A percentile compares a stretch with the other conserved stretches of the same genome.
Evolutionary conservation across 2,888 invertebrate genomes (phyloP).

Genomic region (Abscondita cerata): DNA sequence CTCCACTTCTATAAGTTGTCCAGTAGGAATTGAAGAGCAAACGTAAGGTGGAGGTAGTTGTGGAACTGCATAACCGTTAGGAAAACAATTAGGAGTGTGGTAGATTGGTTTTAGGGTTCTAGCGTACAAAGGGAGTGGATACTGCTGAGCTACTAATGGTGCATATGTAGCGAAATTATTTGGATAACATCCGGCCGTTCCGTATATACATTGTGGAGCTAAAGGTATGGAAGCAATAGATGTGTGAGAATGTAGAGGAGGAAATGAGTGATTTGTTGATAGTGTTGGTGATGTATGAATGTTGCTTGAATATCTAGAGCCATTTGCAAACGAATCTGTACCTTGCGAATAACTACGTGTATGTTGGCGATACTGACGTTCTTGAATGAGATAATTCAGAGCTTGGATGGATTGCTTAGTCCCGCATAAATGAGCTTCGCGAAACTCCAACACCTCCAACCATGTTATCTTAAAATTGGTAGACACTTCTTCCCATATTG

Average conservation of each 20-base stretch:
- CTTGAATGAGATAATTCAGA: constrained; percentile 59
- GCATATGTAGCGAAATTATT: constrained; percentile 38
- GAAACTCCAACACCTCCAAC: constrained; percentile 72
- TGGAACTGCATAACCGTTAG: constrained; percentile 47
- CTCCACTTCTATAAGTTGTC: constrained; percentile 72
- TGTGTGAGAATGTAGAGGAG: constrained; percentile 44
- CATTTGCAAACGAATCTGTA: constrained; percentile 43
- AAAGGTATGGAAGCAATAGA: constrained; percentile 30
- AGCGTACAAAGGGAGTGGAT: constrained; percentile 40
- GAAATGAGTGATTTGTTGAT: constrained; percentile 48
- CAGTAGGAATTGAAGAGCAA: constrained; percentile 68
- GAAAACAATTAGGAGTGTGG: constrained; percentile 58
- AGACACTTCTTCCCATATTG: constrained; percentile 76
- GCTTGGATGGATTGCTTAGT: constrained; percentile 62
- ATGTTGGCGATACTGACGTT: constrained; percentile 56
- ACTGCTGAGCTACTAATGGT: constrained; percentile 38
- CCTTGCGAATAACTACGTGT: constrained; percentile 41
- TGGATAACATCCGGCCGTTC: constrained; percentile 39
- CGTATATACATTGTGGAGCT: constrained; percentile 43
- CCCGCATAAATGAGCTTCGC: constrained; percentile 64
- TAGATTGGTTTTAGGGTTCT: constrained; percentile 45
- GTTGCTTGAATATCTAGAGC: constrained; percentile 40
- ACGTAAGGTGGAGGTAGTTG: constrained; percentile 54
- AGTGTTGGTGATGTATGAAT: constrained; percentile 35
- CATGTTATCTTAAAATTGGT: constrained; percentile 64